Evolutionary conservation across 2,888 invertebrate species (phyloP), one percentile per base, ranked within the genome.

Genomic region (Abscondita cerata): DNA sequence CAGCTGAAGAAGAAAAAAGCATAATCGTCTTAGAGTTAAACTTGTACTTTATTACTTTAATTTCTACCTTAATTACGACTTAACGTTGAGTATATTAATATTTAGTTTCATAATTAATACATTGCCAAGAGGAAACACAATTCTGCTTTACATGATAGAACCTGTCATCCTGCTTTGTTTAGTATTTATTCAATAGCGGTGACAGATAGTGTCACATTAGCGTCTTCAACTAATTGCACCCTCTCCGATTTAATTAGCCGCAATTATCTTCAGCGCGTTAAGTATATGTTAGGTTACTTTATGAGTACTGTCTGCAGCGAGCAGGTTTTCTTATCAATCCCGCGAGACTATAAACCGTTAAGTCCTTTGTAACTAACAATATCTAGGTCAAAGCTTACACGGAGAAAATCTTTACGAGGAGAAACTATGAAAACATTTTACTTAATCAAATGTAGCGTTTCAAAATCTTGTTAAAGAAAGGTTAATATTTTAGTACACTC

Each of bases 201-300:
- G 71, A 72, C 70, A 68, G 66, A 70, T 71, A 70, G 66, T 68
- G 69, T 57, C 67, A 66, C 69, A 70, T 72, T 71, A 71, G 64
- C 68, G 70, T 68, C 70, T 64, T 69, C 70, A 66, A 65, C 71
- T 72, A 72, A 73, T 72, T 71, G 68, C 73, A 59, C 65, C 70
- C 70, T 65, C 66, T 70, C 68, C 68, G 70, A 71, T 73, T 71
- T 73, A 73, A 73, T 73, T 71, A 73, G 69, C 65, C 67, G 69
- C 70, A 73, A 72, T 73, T 72, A 73, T 73, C 71, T 65, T 58
- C 68, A 64, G 62, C 68, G 61, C 66, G 67, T 65, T 62, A 63
- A 57, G 62, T 62, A 60, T 63, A 52, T 63, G 62, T 66, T 61
- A 55, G 55, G 59, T 65, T 65, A 61, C 65, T 69, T 44, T 66